Conservation (phyloP, 2,888 invertebrate species). For the Coremacera marginata region DNA sequence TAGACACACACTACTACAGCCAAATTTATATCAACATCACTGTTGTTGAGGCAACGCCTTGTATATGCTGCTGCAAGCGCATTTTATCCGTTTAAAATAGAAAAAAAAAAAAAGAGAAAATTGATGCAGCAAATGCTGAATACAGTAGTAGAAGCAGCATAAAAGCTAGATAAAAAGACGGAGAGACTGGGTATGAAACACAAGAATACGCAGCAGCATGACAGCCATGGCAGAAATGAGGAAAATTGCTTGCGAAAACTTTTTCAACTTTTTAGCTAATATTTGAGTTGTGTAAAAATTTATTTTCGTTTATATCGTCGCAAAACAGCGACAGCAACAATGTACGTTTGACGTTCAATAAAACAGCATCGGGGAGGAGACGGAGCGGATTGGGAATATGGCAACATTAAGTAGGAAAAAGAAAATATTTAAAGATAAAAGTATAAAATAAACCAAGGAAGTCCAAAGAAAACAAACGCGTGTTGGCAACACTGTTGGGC, state of each 20-base stretch:
- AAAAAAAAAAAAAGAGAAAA: background rate
- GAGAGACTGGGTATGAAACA: background rate
- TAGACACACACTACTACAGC: background rate
- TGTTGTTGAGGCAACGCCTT: too few species aligned
- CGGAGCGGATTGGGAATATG: background rate
- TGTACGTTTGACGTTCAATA: background rate
- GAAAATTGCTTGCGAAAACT: slow-evolving; percentile 63
- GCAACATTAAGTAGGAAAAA: background rate
- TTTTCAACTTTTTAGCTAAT: slow-evolving; percentile 66
- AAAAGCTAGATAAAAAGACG: background rate
- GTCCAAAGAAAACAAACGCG: slow-evolving; percentile 9
- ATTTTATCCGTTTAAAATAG: background rate
- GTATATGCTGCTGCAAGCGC: background rate
- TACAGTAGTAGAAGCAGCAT: background rate
- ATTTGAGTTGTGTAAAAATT: slow-evolving; percentile 62
- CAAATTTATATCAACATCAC: too few species aligned
- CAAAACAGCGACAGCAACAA: background rate
- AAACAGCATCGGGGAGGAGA: background rate
- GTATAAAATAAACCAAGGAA: background rate
- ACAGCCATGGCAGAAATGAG: slow-evolving; percentile 7
- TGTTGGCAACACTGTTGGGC: background rate
- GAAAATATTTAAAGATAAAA: background rate
- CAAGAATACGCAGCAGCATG: background rate
- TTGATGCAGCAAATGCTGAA: background rate
- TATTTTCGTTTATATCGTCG: slow-evolving; percentile 28